Evolutionary conservation across 2,797 vertebrate species (phyloP).

Genomic region (Orientallactaga sibirica): DNA sequence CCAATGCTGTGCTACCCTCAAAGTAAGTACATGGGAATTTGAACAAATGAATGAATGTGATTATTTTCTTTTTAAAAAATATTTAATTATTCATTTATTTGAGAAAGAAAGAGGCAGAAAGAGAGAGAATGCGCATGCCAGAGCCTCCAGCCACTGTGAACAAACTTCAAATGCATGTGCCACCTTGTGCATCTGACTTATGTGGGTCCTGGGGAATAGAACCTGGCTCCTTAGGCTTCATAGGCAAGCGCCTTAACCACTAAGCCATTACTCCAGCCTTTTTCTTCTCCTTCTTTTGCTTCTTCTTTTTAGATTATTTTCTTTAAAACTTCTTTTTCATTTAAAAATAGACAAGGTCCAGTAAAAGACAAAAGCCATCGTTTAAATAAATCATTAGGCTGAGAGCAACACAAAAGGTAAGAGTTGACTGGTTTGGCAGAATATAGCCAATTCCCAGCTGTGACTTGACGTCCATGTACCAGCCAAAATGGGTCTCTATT

Average conservation of each 20-base stretch:
- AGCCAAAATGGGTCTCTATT: background rate
- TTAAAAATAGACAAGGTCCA: background rate
- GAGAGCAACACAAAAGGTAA: slow-evolving; percentile 7
- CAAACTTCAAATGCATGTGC: too few species aligned
- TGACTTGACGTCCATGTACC: slow-evolving; percentile 10
- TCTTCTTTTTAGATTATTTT: background rate
- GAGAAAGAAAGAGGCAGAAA: too few species aligned
- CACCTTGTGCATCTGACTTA: too few species aligned
- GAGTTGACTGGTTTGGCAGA: slow-evolving; percentile 19
- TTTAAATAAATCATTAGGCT: slow-evolving; percentile 38
- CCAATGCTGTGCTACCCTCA: background rate
- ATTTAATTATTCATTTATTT: background rate
- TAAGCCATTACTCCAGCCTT: too few species aligned
- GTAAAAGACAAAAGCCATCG: slow-evolving; percentile 4
- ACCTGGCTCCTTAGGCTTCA: too few species aligned
- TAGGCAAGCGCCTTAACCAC: too few species aligned
- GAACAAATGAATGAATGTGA: slow-evolving; percentile 18
- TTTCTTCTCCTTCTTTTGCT: too few species aligned
- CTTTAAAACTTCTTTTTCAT: slow-evolving; percentile 47
- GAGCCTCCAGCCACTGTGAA: too few species aligned
- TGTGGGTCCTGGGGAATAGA: too few species aligned
- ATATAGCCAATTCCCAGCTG: slow-evolving; percentile 38
- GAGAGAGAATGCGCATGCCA: too few species aligned
- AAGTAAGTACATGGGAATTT: background rate
- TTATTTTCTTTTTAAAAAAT: slow-evolving; percentile 53